Percentiles rank a stretch among this genome's conserved stretches.
Conservation (phyloP, 2,797 vertebrate genomes). For the Molossus alvarezi region DNA sequence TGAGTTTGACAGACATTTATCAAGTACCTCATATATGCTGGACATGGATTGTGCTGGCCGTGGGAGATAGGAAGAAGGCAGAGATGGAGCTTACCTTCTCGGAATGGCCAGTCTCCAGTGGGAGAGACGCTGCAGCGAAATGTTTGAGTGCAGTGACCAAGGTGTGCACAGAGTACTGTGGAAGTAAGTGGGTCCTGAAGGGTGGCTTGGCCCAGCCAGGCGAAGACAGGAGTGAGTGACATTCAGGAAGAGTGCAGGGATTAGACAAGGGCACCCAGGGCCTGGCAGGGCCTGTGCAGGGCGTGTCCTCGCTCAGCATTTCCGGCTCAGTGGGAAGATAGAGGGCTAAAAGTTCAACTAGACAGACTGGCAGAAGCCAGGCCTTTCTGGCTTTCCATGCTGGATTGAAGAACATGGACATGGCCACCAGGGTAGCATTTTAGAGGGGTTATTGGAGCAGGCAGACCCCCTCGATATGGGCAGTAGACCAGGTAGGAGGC, state of each 20-base stretch:
- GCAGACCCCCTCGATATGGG: too few species aligned
- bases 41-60: not conserved
- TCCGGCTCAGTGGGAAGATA: too few species aligned
- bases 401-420: accelerated
- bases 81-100: not conserved
- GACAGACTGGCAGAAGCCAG: not conserved
- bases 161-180: not conserved
- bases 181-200: not conserved
- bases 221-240: not conserved
- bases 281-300: not conserved
- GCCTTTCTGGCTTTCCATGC: not conserved
- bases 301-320: not conserved
- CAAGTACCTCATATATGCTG: not conserved
- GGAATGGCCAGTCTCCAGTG: not conserved
- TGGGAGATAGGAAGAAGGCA: not conserved
- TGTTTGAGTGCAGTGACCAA: not conserved
- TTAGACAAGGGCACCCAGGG: too few species aligned
- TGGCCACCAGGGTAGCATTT: not conserved
- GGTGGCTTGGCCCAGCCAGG: not conserved
- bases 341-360: not conserved
- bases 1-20: not conserved
- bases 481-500: not conserved
- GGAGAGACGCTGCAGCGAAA: not conserved
- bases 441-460: not conserved
- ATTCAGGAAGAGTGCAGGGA: not conserved